These are phyloP conservation scores for Amyelois transitella DNA, from an alignment of 1,140 invertebrate species.

Conservation along the genomic window DNA sequence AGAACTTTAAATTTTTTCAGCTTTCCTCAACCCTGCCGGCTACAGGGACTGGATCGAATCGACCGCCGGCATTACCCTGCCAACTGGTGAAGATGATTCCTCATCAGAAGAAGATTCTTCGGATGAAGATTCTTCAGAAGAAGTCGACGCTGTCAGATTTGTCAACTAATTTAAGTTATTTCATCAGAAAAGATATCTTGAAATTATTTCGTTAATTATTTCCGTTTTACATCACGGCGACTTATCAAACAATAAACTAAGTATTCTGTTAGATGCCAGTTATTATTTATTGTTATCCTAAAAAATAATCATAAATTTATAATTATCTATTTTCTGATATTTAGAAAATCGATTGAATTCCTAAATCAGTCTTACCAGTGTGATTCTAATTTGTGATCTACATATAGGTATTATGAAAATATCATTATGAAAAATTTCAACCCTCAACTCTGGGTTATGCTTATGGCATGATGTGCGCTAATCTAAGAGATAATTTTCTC, in stretches of 20 bases:
- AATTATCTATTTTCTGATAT: too few species aligned
- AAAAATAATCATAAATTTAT: too few species aligned
- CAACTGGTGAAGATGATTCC: neutral
- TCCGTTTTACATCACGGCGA: neutral
- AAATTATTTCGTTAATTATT: neutral
- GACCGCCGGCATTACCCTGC: neutral
- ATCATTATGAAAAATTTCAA: too few species aligned
- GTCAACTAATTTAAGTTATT: slow-evolving; percentile 8
- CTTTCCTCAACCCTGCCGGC: slow-evolving; percentile 5
- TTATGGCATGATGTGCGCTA: too few species aligned
- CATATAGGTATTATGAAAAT: too few species aligned
- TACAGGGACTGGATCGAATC: slow-evolving; percentile 23
- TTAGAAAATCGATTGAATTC: too few species aligned
- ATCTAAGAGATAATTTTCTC: too few species aligned
- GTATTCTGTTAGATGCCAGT: neutral
- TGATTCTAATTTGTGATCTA: too few species aligned
- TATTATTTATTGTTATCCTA: neutral
- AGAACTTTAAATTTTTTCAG: too few species aligned
- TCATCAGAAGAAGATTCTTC: neutral
- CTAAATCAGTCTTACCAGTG: too few species aligned
- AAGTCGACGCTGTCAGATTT: slow-evolving; percentile 3
- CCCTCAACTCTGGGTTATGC: too few species aligned
- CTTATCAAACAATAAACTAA: neutral
- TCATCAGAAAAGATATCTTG: neutral
- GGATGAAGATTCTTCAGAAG: neutral